Conservation (phyloP, 92 coral and sea anemone genomes). For the Palythoa caribaeorum region DNA sequence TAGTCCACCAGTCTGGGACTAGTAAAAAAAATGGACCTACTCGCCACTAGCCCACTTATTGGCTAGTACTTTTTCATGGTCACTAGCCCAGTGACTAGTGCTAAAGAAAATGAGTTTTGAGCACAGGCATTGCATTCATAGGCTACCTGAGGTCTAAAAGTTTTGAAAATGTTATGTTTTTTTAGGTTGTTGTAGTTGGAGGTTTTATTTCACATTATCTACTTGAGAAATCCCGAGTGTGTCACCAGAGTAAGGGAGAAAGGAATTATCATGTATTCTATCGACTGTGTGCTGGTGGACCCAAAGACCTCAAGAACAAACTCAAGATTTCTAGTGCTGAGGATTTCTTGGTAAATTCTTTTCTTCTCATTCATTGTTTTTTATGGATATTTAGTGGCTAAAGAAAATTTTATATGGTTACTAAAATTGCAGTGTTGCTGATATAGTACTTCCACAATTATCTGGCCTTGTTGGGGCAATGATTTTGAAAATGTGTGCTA, state of each 20-base stretch:
- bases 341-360: slow-evolving; percentile 75
- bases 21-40: too few species aligned
- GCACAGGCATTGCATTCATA: neutral
- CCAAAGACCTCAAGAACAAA: slow-evolving; percentile 81
- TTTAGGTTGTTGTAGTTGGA: slow-evolving; percentile 92
- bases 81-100: too few species aligned
- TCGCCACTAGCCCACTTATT: too few species aligned
- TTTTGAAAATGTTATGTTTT: neutral
- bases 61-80: too few species aligned
- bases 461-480: neutral
- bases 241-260: slow-evolving; percentile 97
- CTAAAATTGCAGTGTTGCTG: too few species aligned
- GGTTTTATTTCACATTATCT: slow-evolving; percentile 98
- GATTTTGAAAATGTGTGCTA: too few species aligned
- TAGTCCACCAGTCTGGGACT: too few species aligned
- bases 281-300: slow-evolving; percentile 95
- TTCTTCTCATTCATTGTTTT: too few species aligned
- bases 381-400: too few species aligned
- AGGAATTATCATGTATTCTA: slow-evolving; percentile 98
- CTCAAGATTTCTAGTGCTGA: slow-evolving; percentile 88
- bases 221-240: slow-evolving; percentile 96
- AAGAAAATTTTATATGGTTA: too few species aligned
- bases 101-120: too few species aligned
- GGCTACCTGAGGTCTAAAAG: neutral
- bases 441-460: neutral